A percentile compares a stretch with the other conserved stretches of the same genome.
Evolutionary conservation across 1,140 invertebrate genomes (phyloP).

Genomic region (Lethrus apterus): DNA sequence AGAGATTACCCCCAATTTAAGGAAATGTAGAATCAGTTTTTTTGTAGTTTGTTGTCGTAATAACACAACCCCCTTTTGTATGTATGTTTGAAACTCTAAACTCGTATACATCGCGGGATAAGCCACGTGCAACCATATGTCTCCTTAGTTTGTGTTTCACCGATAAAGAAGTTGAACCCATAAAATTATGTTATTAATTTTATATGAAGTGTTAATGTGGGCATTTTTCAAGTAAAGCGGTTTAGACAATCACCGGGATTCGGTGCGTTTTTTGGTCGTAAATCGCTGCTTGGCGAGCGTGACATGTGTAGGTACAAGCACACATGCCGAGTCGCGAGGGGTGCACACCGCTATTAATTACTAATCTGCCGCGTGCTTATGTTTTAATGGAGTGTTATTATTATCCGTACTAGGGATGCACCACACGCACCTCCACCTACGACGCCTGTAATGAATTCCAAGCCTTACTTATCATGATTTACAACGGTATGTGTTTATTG

Average conservation of each 20-base stretch:
- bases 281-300: conserved; percentile 4
- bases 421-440: conserved; percentile 20
- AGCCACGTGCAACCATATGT: conserved; percentile 19
- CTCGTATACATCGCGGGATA: conserved; percentile 8
- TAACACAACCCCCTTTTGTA: conserved; percentile 8
- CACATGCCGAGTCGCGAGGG: conserved; percentile 11
- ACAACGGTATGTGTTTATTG: conserved; percentile 22
- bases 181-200: conserved; percentile 23
- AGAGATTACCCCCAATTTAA: too few species aligned
- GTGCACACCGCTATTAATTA: conserved; percentile 21
- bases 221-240: conserved; percentile 16
- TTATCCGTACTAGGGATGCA: conserved; percentile 23
- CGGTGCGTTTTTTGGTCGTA: conserved; percentile 14
- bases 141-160: conserved; percentile 9
- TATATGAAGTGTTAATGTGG: conserved; percentile 21
- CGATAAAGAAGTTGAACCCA: conserved; percentile 17
- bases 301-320: conserved; percentile 8
- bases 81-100: conserved; percentile 15
- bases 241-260: conserved; percentile 14
- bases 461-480: conserved; percentile 20
- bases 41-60: too few species aligned
- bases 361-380: conserved; percentile 25
- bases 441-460: conserved; percentile 21
- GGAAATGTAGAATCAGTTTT: too few species aligned
- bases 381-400: conserved; percentile 30